These are phyloP conservation scores for Macroramphosus scolopax DNA, from an alignment of 2,797 vertebrate genomes.

Conservation along the genomic window DNA sequence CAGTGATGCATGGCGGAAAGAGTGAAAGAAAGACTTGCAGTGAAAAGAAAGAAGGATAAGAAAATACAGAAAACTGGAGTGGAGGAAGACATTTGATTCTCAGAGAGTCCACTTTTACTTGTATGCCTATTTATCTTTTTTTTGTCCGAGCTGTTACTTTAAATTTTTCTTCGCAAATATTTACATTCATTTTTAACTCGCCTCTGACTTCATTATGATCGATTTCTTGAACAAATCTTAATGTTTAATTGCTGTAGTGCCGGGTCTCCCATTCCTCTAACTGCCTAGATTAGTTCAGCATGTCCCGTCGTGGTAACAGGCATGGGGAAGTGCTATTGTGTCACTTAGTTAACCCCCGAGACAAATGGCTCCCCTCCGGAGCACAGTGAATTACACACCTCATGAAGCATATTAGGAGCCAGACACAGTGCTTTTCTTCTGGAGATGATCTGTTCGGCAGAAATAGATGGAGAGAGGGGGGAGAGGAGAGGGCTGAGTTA, in stretches of 20 bases:
- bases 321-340: constrained; percentile 82
- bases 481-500: constrained; percentile 65
- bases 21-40: constrained; percentile 57
- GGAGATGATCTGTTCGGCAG: constrained; percentile 83
- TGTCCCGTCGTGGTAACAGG: constrained; percentile 79
- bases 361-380: constrained; percentile 85
- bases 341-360: constrained; percentile 89
- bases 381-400: constrained; percentile 90
- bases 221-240: constrained; percentile 59
- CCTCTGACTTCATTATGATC: constrained; percentile 50
- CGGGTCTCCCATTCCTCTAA: constrained; percentile 56
- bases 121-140: constrained; percentile 18
- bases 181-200: constrained; percentile 54
- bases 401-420: constrained; percentile 90
- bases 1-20: constrained; percentile 77
- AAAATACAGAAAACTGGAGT: constrained; percentile 57
- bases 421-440: constrained; percentile 85
- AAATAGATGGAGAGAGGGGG: constrained; percentile 76
- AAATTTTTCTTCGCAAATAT: constrained; percentile 58
- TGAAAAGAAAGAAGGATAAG: constrained; percentile 53
- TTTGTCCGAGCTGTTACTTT: constrained; percentile 1
- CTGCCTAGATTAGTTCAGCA: constrained; percentile 69
- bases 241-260: constrained; percentile 58
- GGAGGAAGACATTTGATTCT: constrained; percentile 44
- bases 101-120: constrained; percentile 37